These are phyloP conservation scores for Arbacia lixula DNA, from an alignment of 53 echinoderm and acorn worm species.

Conservation along the genomic window DNA sequence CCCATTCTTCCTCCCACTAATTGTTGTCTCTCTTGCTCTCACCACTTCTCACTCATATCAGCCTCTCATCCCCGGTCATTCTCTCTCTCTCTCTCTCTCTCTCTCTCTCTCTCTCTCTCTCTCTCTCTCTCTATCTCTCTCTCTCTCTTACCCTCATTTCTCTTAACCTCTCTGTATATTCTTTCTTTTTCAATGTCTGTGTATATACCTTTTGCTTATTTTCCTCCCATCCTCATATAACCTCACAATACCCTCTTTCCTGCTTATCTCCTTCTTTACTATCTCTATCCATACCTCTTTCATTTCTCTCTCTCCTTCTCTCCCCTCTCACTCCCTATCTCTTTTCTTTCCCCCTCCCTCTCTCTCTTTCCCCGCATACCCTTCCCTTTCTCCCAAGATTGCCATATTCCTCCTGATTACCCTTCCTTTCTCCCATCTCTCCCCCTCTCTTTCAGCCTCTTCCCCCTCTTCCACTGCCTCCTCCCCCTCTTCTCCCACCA, in stretches of 20 bases:
- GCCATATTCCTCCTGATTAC: neutral
- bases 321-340: neutral
- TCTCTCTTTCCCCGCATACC: constrained; percentile 12
- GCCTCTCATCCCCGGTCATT: neutral
- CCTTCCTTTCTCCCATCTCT: neutral
- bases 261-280: too few species aligned
- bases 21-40: neutral
- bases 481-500: too few species aligned
- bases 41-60: constrained; percentile 1
- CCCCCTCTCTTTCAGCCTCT: neutral
- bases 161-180: neutral
- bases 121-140: too few species aligned
- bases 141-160: too few species aligned
- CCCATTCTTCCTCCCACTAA: neutral
- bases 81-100: neutral
- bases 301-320: neutral
- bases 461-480: neutral
- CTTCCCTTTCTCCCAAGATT: neutral
- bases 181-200: neutral
- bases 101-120: neutral
- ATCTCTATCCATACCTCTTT: too few species aligned
- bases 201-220: too few species aligned
- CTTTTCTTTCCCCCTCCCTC: neutral
- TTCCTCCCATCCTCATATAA: too few species aligned
- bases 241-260: too few species aligned